These are phyloP conservation scores for Molorchus minor DNA, from an alignment of 2,888 invertebrate genomes.

Conservation along the genomic window DNA sequence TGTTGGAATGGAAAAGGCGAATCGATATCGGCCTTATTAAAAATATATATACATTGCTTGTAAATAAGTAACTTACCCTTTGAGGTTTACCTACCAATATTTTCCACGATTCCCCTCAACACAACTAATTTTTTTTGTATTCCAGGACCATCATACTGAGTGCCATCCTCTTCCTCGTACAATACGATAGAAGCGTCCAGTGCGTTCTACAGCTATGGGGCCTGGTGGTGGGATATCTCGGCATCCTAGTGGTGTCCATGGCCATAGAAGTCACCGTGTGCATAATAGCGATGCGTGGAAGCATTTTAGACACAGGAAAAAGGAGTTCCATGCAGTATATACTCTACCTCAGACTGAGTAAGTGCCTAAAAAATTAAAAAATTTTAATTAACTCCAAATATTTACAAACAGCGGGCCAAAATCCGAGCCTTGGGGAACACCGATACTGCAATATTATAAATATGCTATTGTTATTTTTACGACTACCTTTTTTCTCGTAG, in stretches of 20 bases:
- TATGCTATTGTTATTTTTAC: too few relatives aligned
- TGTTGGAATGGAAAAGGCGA: too few relatives aligned
- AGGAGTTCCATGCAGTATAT: constrained; percentile 81
- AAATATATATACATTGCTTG: too few relatives aligned
- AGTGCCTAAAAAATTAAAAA: constrained; percentile 54
- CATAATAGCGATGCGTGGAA: constrained; percentile 79
- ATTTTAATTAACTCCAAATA: too few relatives aligned
- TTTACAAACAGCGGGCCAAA: too few relatives aligned
- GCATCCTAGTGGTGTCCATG: constrained; percentile 68
- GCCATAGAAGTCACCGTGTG: constrained; percentile 77
- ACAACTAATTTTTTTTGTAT: constrained; percentile 43
- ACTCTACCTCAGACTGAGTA: constrained; percentile 80
- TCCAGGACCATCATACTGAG: constrained; percentile 71
- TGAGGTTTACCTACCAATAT: too few relatives aligned
- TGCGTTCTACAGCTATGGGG: constrained; percentile 67
- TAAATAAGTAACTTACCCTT: too few relatives aligned
- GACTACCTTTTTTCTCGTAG: too few relatives aligned
- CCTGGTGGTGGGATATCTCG: constrained; percentile 71
- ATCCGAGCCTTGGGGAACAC: too few relatives aligned
- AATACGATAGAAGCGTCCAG: constrained; percentile 65
- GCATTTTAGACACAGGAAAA: constrained; percentile 79
- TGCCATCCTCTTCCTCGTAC: constrained; percentile 67
- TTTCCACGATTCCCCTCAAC: too few relatives aligned
- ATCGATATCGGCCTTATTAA: too few relatives aligned
- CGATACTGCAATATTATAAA: too few relatives aligned